Percentiles rank a stretch among this genome's conserved stretches.
These are phyloP conservation scores for Aradus depressus DNA, from an alignment of 2,888 invertebrate genomes.

Conservation along the genomic window DNA sequence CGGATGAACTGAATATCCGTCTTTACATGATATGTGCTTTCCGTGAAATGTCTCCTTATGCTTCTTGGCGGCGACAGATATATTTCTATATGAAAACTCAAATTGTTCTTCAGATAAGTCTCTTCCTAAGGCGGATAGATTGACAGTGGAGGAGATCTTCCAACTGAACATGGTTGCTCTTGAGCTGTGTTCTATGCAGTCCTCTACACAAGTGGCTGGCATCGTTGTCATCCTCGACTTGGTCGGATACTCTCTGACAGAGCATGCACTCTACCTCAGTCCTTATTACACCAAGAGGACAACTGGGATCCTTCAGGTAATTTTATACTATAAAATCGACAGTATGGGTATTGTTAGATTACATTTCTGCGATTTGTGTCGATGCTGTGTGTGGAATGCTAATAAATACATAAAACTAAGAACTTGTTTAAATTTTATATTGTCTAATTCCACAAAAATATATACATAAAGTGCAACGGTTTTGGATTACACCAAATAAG, in stretches of 20 bases:
- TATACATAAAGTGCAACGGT: too few relatives aligned
- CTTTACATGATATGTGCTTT: too few relatives aligned
- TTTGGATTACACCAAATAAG: too few relatives aligned
- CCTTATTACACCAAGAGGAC: slow-evolving; percentile 39
- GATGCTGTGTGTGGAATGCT: neutral
- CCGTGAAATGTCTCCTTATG: too few relatives aligned
- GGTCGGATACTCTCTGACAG: slow-evolving; percentile 25
- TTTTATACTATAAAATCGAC: neutral
- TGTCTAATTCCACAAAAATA: too few relatives aligned
- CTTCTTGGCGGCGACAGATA: too few relatives aligned
- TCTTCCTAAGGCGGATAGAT: too few relatives aligned
- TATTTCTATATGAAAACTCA: too few relatives aligned
- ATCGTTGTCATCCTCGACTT: slow-evolving; percentile 27
- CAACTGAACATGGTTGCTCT: slow-evolving; percentile 27
- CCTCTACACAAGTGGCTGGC: slow-evolving; percentile 30
- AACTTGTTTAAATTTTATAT: neutral
- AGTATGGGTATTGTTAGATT: neutral
- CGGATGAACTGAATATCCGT: too few relatives aligned
- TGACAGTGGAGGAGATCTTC: slow-evolving; percentile 35
- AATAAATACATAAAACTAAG: too few relatives aligned
- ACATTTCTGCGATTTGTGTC: too few relatives aligned
- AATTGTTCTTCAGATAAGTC: too few relatives aligned
- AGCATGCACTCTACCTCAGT: slow-evolving; percentile 27
- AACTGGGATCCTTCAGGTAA: slow-evolving; percentile 40
- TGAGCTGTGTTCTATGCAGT: slow-evolving; percentile 33